Evolutionary conservation across 2,113 vertebrate genomes (phyloP), one percentile per base, ranked within the genome.

Genomic region (Dasyprocta punctata): DNA sequence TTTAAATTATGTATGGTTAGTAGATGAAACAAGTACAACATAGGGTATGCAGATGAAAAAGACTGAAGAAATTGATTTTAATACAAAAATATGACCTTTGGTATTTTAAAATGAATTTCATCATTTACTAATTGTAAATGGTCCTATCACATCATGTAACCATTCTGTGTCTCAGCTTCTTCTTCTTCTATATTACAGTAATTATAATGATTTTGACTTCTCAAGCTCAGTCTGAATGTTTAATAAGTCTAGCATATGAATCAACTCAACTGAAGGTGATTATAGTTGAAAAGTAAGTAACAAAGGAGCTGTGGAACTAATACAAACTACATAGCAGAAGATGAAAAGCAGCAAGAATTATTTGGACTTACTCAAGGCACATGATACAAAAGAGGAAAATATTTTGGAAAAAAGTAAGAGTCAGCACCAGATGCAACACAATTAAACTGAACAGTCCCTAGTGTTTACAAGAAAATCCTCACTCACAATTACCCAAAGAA

Each of bases 401-500:
- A 96, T 83, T 89, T 92, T 65, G 63, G n/a, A 30, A 52, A 88
- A 65, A 4, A 83, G 54, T 5, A 54, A 96, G 80, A 92, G 77
- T 95, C 65, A 91, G 93, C 87, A 97, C 86, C 96, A 97, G 92
- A 97, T 96, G 92, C 38, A 96, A 58, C 38, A 94, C 69, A 96
- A 94, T 97, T 97, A 94, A 97, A 96, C 54, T 80, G 92, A 98
- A 63, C 52, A 41, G 89, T 97, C 83, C 63, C 89, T 73, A 47
- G 90, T 89, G 97, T 83, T 95, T 95, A 78, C 78, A 96, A 69
- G 94, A 80, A 95, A 95, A 97, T 67, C 86, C 63, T 83, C 67
- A 80, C 33, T 95, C 41, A 95, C 58, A 94, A 96, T 97, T 97
- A 96, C 56, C 88, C 69, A 95, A 97, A 96, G n/a, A 97, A 92